Conservation (phyloP, 1,140 invertebrate species). For the Dinoponera quadriceps region DNA sequence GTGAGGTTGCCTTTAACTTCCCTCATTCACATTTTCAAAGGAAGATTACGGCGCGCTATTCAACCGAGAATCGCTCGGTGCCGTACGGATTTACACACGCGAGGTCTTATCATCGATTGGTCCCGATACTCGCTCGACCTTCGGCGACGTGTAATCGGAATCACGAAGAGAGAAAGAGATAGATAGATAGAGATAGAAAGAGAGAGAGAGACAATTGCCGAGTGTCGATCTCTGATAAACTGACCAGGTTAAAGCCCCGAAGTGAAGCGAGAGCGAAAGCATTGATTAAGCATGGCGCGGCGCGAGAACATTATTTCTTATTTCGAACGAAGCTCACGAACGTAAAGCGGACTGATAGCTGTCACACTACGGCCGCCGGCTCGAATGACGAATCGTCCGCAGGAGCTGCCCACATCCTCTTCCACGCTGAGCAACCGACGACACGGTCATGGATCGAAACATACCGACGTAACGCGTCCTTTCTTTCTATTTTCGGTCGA, state of each 20-base stretch:
- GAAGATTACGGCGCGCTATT: not conserved
- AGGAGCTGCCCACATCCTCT: conserved; percentile 58
- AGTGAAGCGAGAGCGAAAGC: conserved; percentile 10
- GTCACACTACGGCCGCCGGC: not conserved
- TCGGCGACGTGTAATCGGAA: conserved; percentile 23
- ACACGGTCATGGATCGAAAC: conserved; percentile 53
- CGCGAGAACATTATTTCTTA: conserved; percentile 37
- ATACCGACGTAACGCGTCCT: conserved; percentile 13
- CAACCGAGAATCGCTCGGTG: not conserved
- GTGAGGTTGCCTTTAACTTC: conserved; percentile 24
- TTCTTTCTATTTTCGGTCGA: conserved; percentile 46
- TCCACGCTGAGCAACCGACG: conserved; percentile 54
- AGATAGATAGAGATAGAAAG: not conserved
- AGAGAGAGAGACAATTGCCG: not conserved
- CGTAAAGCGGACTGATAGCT: conserved; percentile 42
- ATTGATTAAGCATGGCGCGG: conserved; percentile 48
- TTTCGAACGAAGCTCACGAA: conserved; percentile 46
- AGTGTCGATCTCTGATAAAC: conserved; percentile 40
- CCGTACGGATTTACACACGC: not conserved
- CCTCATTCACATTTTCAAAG: conserved; percentile 16
- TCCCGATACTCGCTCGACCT: conserved; percentile 14
- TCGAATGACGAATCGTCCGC: conserved; percentile 52
- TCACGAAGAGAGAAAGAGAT: not conserved
- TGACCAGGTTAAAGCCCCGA: conserved; percentile 40
- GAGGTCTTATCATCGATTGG: conserved; percentile 9